Evolutionary conservation across 2,888 invertebrate species (phyloP), one percentile per base, ranked within the genome.

Genomic region (Sesamia inferens): DNA sequence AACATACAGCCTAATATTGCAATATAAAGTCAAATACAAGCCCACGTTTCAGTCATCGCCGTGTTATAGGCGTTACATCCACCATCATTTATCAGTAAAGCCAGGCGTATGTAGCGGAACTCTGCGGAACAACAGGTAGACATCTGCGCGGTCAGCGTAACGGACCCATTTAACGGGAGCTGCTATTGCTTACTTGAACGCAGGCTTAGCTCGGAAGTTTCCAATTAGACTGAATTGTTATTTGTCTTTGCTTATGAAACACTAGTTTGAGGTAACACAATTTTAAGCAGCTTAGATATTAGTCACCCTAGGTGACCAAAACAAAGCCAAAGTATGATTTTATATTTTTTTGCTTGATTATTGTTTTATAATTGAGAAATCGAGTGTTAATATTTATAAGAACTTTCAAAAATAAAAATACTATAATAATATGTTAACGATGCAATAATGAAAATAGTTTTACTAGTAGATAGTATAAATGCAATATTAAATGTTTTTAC

Each of bases 141-240:
- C 78, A 81, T 79, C 81, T 79, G 81, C 76, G 88, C 89, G 91
- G 90, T 89, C 89, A 88, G 88, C 81, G 87, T 92, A 92, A 91
- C 92, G 91, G 92, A 81, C 67, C 65, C 79, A 79, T 82, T 85
- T 89, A 90, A 91, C 91, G 91, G 91, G 86, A 86, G 85, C 75
- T 71, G 64, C 76, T 86, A 83, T 81, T 81, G 75, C 82, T 81
- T 61, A 70, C 72, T 76, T 62, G 22, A 69, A 76, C 70, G 77
- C 62, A 79, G 47, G 59, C 65, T 66, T 68, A 74, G 69, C 75
- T 57, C 70, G 42, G 66, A 70, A 73, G 70, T 74, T 78, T 59
- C 31, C 80, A 80, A 82, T 79, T 81, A 82, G 66, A 66, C 69
- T 76, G 74, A 76, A 80, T 82, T 65, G 44, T 42, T 69, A 42